phyloP scores from a whole-genome alignment of 2,797 vertebrate genomes.

The Phrynocephalus forsythii region DNA sequence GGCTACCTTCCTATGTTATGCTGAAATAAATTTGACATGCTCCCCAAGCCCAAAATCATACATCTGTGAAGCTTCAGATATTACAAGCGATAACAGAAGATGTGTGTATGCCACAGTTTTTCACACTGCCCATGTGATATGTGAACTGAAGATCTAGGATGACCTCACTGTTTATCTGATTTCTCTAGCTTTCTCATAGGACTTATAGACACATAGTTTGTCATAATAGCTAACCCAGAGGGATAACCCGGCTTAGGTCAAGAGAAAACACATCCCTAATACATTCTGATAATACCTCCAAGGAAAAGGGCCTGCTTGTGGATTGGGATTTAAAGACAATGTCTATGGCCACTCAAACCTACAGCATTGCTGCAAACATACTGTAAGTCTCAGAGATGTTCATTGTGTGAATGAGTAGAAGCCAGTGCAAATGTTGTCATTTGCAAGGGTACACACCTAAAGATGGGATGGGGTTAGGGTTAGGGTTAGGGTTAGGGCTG shows the following conservation, averaged over 20 bases:
- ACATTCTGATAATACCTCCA: background rate
- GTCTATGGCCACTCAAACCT: background rate
- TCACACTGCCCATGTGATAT: background rate
- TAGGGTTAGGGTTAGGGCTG: background rate
- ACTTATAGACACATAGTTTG: background rate
- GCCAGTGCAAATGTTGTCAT: background rate
- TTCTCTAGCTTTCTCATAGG: background rate
- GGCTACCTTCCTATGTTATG: conserved; percentile 3
- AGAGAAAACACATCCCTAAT: background rate
- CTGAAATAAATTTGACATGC: background rate
- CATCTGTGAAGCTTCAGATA: background rate
- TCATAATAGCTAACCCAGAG: background rate
- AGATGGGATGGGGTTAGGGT: background rate
- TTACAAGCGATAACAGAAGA: background rate
- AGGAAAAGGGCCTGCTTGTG: background rate
- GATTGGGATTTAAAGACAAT: background rate
- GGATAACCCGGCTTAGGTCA: background rate
- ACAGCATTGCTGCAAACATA: background rate
- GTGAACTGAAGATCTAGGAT: background rate
- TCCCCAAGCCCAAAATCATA: background rate
- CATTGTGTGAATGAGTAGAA: background rate
- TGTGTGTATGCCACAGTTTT: background rate
- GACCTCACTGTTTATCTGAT: background rate
- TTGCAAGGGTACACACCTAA: background rate
- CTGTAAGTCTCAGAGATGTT: background rate